Evolutionary conservation across 2,797 vertebrate species (phyloP).

Genomic region (Bovichtus diacanthus): DNA sequence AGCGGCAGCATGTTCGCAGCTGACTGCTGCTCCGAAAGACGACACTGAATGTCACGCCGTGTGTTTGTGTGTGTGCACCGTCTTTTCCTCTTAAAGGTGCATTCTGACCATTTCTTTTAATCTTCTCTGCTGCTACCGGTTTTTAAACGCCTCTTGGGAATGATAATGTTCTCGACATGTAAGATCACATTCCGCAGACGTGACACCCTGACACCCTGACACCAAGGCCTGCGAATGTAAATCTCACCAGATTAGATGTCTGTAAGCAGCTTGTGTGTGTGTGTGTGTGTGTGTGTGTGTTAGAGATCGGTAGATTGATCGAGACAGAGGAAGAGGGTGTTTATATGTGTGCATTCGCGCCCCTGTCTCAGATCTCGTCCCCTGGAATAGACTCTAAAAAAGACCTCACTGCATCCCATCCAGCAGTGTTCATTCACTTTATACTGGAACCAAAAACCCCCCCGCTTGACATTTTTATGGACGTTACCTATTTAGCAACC

Average conservation of each 20-base stretch:
- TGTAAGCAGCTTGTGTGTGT: constrained; percentile 58
- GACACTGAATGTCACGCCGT: neutral
- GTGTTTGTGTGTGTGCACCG: neutral
- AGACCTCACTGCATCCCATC: constrained; percentile 36
- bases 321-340: constrained; percentile 10
- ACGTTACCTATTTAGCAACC: constrained; percentile 51
- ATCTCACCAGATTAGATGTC: constrained; percentile 75
- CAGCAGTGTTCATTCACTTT: constrained; percentile 30
- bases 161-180: constrained; percentile 72
- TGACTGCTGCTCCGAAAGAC: constrained; percentile 28
- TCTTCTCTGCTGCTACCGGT: constrained; percentile 12
- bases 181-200: constrained; percentile 69
- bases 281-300: constrained; percentile 18
- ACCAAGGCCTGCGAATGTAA: constrained; percentile 68
- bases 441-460: constrained; percentile 43
- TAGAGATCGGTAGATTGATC: constrained; percentile 38
- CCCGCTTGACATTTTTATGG: constrained; percentile 54
- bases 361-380: constrained; percentile 42
- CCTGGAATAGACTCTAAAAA: constrained; percentile 70
- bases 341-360: constrained; percentile 4
- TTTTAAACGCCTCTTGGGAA: constrained; percentile 43
- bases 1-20: constrained; percentile 66
- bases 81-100: neutral
- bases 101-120: neutral
- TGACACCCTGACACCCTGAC: constrained; percentile 68